Evolutionary conservation across 2,797 vertebrate genomes (phyloP).

Genomic region (Brachymystax lenok): DNA sequence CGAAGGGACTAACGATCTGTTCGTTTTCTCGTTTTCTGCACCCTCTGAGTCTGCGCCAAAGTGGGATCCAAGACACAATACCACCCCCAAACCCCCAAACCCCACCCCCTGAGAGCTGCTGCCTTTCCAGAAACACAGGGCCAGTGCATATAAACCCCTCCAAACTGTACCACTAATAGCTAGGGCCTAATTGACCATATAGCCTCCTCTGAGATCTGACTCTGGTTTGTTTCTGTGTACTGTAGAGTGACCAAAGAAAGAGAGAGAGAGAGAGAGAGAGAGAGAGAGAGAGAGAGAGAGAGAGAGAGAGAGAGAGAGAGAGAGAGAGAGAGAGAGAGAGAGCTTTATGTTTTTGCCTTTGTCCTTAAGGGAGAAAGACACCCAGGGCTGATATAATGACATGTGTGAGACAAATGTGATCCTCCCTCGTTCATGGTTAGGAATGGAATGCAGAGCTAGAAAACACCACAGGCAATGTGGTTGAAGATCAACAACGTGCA

Average conservation of each 20-base stretch:
- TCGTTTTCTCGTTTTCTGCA: no score
- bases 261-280: conserved; percentile 1
- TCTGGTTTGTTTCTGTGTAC: background rate
- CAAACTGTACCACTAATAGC: conserved; percentile 63
- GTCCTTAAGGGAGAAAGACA: conserved; percentile 62
- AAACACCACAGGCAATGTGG: conserved; percentile 66
- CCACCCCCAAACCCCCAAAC: conserved; percentile 33
- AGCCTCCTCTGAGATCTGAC: no score
- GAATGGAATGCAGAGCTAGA: conserved; percentile 64
- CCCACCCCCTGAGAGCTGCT: conserved; percentile 56
- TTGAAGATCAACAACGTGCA: conserved; percentile 56
- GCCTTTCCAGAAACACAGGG: conserved; percentile 57
- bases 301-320: background rate
- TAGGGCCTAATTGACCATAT: conserved; percentile 66
- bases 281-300: conserved; percentile 28
- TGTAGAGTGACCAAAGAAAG: no score
- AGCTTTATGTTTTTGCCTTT: conserved; percentile 58
- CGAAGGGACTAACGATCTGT: no score
- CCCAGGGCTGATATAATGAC: conserved; percentile 63
- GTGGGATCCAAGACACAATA: no score
- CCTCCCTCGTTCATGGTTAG: conserved; percentile 58
- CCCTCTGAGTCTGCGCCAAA: no score
- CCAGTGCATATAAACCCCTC: conserved; percentile 49
- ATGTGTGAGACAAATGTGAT: conserved; percentile 74
- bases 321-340: conserved; percentile 26